Conservation (phyloP, 1,140 invertebrate species). For the Drosophila cardini region DNA sequence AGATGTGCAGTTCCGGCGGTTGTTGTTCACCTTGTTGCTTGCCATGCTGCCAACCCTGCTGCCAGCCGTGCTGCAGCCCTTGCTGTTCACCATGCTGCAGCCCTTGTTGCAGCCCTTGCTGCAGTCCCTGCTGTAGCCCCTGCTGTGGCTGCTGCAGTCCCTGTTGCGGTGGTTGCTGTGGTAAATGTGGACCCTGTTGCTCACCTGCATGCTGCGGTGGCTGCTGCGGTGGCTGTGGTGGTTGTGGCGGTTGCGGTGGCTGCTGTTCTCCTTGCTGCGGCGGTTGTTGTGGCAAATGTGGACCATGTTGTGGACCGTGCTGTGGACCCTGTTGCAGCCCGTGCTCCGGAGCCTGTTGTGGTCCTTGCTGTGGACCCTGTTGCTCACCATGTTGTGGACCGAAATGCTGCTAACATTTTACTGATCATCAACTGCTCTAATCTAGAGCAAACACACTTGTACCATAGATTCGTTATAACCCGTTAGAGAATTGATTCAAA, state of each 20-base stretch:
- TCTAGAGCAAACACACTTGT: constrained; percentile 1
- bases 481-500: constrained; percentile 49
- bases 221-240: no score
- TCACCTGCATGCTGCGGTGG: no score
- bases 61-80: constrained; percentile 4
- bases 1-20: constrained; percentile 63
- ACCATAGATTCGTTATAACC: constrained; percentile 34
- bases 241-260: no score
- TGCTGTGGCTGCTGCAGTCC: constrained; percentile 51
- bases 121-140: constrained; percentile 30
- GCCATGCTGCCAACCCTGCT: constrained; percentile 13
- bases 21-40: constrained; percentile 4
- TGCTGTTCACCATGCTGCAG: constrained; percentile 33
- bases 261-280: constrained; percentile 12
- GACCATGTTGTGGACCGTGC: constrained; percentile 15
- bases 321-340: constrained; percentile 48
- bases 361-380: constrained; percentile 41
- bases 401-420: constrained; percentile 24
- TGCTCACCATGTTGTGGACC: constrained; percentile 46
- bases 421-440: background rate
- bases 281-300: no score
- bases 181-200: no score
- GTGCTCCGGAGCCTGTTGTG: constrained; percentile 32
- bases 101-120: constrained; percentile 44
- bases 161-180: constrained; percentile 22